Evolutionary conservation across 2,113 vertebrate genomes (phyloP), one percentile per base, ranked within the genome.

Genomic region (Hemibagrus wyckioides): DNA sequence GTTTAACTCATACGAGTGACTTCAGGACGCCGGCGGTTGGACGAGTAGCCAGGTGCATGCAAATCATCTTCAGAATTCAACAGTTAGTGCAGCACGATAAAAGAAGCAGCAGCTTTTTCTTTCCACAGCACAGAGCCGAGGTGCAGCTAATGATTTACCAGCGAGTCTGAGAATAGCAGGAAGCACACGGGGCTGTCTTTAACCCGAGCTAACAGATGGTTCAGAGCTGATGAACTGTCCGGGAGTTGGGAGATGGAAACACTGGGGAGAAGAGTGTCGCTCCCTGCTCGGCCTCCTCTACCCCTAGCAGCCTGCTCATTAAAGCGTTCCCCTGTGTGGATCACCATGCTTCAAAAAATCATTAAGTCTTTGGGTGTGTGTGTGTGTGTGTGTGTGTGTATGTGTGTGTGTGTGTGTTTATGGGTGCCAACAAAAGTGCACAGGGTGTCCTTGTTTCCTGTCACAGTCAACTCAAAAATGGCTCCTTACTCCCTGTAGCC

Each of bases 141-240:
- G 88, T 80, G 36, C 56, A n/a, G 67, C 86, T 88, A 82, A 89
- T 88, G 85, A 89, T 90, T 89, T 77, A 86, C 56, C 50, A 36
- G 88, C 33, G 82, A 54, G 84, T 77, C 73, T 71, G 80, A 83
- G 63, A 84, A 81, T 75, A 89, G 57, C 90, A 67, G 63, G 90
- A 87, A 80, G 83, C 36, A 10, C 80, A 33, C 54, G 14, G 85
- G 77, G 5, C 48, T 36, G 83, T 73, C 85, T 87, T 90, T 88
- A 89, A 88, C 86, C 88, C 76, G 56, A 79, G 87, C 84, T 71
- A 84, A 85, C 90, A 86, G 88, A 88, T 88, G 90, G 86, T 82
- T 71, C 56, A 14, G 56, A 36, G 85, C 67, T 82, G 80, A 86
- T 85, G 88, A 86, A 85, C 88, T 82, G 84, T 88, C 87, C 85